Conservation (phyloP, 2,797 vertebrate genomes). For the Lycodopsis pacificus region DNA sequence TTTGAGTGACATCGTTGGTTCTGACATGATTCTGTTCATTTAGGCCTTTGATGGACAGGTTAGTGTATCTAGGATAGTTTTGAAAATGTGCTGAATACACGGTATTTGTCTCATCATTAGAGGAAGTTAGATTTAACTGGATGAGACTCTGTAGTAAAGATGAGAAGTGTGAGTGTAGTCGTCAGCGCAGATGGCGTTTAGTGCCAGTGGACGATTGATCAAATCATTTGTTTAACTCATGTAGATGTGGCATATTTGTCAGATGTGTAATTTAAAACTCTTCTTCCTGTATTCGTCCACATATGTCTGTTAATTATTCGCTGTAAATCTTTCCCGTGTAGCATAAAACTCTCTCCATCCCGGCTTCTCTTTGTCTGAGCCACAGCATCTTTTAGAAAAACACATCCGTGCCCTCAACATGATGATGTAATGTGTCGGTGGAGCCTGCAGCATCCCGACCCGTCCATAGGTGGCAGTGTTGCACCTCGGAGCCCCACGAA, state of each 20-base stretch:
- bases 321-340: background rate
- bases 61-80: background rate
- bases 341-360: slow-evolving; percentile 8
- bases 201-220: background rate
- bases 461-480: slow-evolving; percentile 79
- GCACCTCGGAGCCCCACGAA: slow-evolving; percentile 45
- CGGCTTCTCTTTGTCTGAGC: slow-evolving; percentile 78
- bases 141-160: background rate
- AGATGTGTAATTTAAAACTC: background rate
- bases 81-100: background rate
- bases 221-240: background rate
- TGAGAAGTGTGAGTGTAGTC: background rate
- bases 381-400: slow-evolving; percentile 68
- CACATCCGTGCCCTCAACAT: slow-evolving; percentile 66
- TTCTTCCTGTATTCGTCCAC: background rate
- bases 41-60: background rate
- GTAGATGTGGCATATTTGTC: background rate
- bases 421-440: slow-evolving; percentile 79
- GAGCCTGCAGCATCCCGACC: slow-evolving; percentile 36
- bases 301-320: slow-evolving; percentile 9
- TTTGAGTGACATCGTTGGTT: slow-evolving; percentile 9
- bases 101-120: background rate
- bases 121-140: background rate
- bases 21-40: slow-evolving; percentile 17
- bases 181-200: background rate